Percentiles rank a stretch among this genome's conserved stretches.
Conservation (phyloP, 2,888 invertebrate species). For the Drosophila fungiperda region DNA sequence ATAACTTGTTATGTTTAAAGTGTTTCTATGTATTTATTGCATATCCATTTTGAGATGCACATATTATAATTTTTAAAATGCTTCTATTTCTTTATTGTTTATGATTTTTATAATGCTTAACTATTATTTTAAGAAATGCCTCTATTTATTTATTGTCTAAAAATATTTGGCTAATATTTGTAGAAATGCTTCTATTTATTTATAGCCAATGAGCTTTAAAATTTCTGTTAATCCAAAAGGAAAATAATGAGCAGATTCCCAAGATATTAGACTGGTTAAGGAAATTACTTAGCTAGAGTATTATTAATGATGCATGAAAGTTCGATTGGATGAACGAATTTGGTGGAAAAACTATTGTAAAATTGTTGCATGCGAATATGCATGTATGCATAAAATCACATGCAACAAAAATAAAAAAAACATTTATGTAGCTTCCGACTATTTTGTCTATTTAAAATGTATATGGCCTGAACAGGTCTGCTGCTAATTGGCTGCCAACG, state of each 20-base stretch:
- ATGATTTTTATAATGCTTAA: neutral
- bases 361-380: constrained; percentile 18
- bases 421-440: constrained; percentile 28
- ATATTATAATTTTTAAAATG: too few relatives aligned
- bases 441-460: neutral
- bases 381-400: neutral
- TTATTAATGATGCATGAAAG: neutral
- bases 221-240: neutral
- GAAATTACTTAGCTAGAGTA: neutral
- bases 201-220: neutral
- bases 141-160: neutral
- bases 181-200: neutral
- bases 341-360: constrained; percentile 1
- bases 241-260: neutral
- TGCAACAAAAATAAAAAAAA: neutral
- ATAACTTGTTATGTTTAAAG: neutral
- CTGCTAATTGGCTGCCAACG: constrained; percentile 63
- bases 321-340: constrained; percentile 9
- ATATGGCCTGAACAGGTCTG: constrained; percentile 16
- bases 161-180: neutral
- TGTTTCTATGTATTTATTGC: neutral
- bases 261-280: neutral
- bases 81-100: rapidly evolving
- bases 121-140: neutral
- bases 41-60: too few relatives aligned